Base-by-base conservation (phyloP, 23 tunicate species). In the Diplosoma virens region DNA sequence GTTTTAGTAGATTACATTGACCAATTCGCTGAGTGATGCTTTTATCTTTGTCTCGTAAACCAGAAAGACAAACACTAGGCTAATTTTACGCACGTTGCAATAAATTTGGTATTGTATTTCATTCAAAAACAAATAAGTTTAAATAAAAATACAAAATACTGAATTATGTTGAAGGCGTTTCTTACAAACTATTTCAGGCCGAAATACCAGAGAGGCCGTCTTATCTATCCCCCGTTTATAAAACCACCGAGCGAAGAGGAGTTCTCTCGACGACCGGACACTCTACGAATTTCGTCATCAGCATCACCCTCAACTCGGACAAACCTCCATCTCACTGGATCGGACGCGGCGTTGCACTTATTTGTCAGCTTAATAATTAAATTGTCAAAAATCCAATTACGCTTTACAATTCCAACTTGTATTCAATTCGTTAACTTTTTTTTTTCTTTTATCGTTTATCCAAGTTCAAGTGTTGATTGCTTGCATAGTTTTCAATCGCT, bases 241-340 rank as follows among this genome's bases (percentile, higher is more conserved):
- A 92, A 41, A 92, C 97, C 30, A 92, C 93, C 20, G 97, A 85
- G 25, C 83, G 97, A 7, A 71, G 97, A 1, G 97, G 97, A 17
- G 88, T 82, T 27, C 80, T 92, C 29, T 92, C 97, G 24, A 92
- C 97, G 34, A 92, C 97, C 30, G 97, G 97, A 45, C 97, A 92
- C 63, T 92, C 97, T 22, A 92, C 97, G 65, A 92, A 92, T 71
- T 92, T 78, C 48, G 97, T 92, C 77, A 92, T 92, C 64, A 78
- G 92, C 18, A 70, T 92, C 75, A 79, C 85, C 18, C 79, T 92
- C 20, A 79, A 72, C 75, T 61, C 97, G 17, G 97, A 92, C 81
- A 92, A 92, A 37, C 91, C 92, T 3, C 58, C 75, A 6, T 54
- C 86, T 0, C 97, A 92, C 55, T 92, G 97, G 97, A 81, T 92